Evolutionary conservation across 2,888 invertebrate genomes (phyloP), one percentile per base, ranked within the genome.

Genomic region (Charanyca ferruginea): DNA sequence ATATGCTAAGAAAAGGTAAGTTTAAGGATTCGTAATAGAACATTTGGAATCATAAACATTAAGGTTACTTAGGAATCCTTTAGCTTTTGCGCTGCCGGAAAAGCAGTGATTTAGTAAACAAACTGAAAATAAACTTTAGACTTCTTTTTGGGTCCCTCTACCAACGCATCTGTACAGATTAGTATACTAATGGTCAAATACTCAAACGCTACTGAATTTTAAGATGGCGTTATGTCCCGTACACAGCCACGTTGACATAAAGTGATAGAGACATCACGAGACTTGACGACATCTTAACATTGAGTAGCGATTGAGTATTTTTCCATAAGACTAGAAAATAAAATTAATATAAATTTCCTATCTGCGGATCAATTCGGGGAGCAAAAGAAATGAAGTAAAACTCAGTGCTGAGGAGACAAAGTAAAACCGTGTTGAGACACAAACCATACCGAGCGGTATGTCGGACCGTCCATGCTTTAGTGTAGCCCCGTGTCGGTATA

Each of bases 311-410:
- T n/a, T n/a, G n/a, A n/a, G n/a, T n/a, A n/a, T n/a, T n/a, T n/a
- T n/a, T n/a, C n/a, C n/a, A 58, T 74, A 82, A 55, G n/a, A 66
- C 78, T 77, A 70, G 35, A 71, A 76, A 77, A 68, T 71, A 63
- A 74, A 60, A 62, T 65, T 52, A 69, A 32, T 59, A 42, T 62
- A 58, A 63, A 42, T 22, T 57, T 51, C 20, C 25, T 52, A 53
- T 44, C 32, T 49, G 22, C 53, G 49, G 53, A 64, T 52, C 47
- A 73, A 48, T 23, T 62, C 23, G 28, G 61, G 42, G 64, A 79
- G 32, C 61, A 47, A 70, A 51, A 68, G 22, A 63, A 51, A 83
- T 69, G 7, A 69, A 62, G 66, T 13, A 53, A 66, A 70, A 69
- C 63, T 73, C 61, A 55, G 81, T 81, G 81, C 76, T 64, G 23